Conservation (phyloP, 2,113 vertebrate genomes). For the Daubentonia madagascariensis region DNA sequence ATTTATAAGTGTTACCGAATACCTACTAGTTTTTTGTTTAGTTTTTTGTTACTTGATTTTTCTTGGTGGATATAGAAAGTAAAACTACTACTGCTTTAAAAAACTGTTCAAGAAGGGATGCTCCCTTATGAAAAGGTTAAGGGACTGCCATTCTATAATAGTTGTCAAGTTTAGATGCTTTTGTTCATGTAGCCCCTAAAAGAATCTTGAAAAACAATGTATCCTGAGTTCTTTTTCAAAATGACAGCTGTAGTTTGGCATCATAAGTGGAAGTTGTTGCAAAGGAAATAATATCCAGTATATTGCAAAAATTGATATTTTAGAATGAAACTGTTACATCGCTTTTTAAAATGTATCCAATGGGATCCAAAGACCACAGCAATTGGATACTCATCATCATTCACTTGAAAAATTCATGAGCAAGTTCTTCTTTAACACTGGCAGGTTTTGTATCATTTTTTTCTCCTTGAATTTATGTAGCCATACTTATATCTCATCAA, state of each 20-base stretch:
- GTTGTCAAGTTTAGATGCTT: not conserved
- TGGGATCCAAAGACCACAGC: not conserved
- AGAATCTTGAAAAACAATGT: not conserved
- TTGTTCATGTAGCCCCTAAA: not conserved
- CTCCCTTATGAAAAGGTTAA: not conserved
- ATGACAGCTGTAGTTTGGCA: not conserved
- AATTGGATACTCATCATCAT: not conserved
- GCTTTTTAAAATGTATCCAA: conserved; percentile 36
- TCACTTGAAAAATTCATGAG: conserved; percentile 43
- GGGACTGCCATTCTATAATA: not conserved
- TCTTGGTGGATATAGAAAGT: not conserved
- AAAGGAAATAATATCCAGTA: not conserved
- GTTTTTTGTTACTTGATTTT: not conserved
- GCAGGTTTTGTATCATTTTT: not conserved
- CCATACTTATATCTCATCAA: not conserved
- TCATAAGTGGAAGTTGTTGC: not conserved
- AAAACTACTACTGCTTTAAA: not conserved
- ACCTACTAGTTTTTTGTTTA: not conserved
- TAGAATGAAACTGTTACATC: conserved; percentile 26
- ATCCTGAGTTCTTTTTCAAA: not conserved
- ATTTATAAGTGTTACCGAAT: not conserved
- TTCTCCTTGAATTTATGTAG: conserved; percentile 1
- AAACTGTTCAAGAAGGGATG: not conserved
- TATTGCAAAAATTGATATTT: conserved; percentile 31
- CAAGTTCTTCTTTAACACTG: not conserved